Percentiles rank a stretch among this genome's conserved stretches.
Conservation (phyloP, 1,140 invertebrate genomes). For the Babylonia areolata region DNA sequence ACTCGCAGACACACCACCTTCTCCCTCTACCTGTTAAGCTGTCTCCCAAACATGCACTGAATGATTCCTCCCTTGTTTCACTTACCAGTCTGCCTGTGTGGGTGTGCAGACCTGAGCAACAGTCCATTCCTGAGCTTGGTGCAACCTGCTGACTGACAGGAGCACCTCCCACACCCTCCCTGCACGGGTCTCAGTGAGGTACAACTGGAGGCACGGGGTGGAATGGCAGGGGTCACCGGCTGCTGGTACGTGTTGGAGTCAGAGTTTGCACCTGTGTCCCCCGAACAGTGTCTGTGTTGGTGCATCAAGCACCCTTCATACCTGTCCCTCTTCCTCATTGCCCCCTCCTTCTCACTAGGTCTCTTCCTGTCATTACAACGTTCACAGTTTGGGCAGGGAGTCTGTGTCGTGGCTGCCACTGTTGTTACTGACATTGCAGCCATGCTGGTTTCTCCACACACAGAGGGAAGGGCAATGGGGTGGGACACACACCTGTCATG, state of each 20-base stretch:
- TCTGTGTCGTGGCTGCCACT: constrained; percentile 31
- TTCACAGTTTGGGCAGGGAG: constrained; percentile 30
- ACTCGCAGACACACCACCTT: no score
- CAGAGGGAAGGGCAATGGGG: constrained; percentile 24
- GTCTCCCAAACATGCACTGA: neutral
- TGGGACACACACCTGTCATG: constrained; percentile 44
- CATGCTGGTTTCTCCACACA: constrained; percentile 9
- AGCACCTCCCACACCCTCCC: constrained; percentile 12
- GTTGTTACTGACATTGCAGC: neutral
- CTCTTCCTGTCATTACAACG: neutral
- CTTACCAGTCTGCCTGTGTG: neutral
- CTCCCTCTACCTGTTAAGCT: no score
- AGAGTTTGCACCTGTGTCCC: constrained; percentile 2
- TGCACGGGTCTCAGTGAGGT: neutral
- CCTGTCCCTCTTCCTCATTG: neutral
- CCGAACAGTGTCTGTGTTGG: constrained; percentile 17
- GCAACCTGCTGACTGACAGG: constrained; percentile 19
- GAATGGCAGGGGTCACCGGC: neutral
- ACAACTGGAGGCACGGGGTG: constrained; percentile 30
- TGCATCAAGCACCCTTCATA: neutral
- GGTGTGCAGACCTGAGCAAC: neutral
- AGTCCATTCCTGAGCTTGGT: constrained; percentile 21
- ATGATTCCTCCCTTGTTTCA: neutral
- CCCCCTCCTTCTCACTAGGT: neutral
- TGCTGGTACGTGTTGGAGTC: constrained; percentile 30